Evolutionary conservation across 2,888 invertebrate species (phyloP).

Genomic region (Lepidochitona cinerea): DNA sequence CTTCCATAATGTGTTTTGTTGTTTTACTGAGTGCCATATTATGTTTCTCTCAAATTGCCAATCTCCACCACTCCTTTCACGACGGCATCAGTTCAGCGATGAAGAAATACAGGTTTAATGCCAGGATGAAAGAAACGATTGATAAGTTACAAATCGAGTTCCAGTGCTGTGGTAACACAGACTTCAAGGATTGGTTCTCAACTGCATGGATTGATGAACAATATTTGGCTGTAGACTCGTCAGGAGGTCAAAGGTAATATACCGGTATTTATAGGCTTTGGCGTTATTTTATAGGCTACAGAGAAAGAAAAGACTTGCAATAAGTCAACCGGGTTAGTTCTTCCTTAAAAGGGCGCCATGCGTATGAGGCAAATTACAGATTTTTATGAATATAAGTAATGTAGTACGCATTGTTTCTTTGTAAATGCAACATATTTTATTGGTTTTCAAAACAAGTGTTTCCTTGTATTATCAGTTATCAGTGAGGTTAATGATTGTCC

Average conservation of each 20-base stretch:
- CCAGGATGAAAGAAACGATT: constrained; percentile 25
- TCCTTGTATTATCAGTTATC: too few species aligned
- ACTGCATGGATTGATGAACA: constrained; percentile 27
- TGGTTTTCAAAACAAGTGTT: too few species aligned
- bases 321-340: too few species aligned
- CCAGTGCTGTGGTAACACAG: constrained; percentile 37
- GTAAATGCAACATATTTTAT: too few species aligned
- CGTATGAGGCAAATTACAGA: too few species aligned
- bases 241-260: background rate
- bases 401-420: too few species aligned
- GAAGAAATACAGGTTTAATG: constrained; percentile 26
- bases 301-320: too few species aligned
- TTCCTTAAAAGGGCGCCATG: too few species aligned
- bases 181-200: constrained; percentile 39
- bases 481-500: too few species aligned
- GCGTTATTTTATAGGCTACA: too few species aligned
- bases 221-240: constrained; percentile 7
- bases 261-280: too few species aligned
- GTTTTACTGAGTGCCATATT: background rate
- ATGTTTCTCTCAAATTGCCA: constrained; percentile 6
- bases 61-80: constrained; percentile 5
- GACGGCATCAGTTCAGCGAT: constrained; percentile 25
- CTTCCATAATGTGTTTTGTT: background rate
- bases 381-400: too few species aligned
- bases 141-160: constrained; percentile 34